These are phyloP conservation scores for Trachemys scripta DNA, from an alignment of 2,113 vertebrate genomes.

Conservation along the genomic window DNA sequence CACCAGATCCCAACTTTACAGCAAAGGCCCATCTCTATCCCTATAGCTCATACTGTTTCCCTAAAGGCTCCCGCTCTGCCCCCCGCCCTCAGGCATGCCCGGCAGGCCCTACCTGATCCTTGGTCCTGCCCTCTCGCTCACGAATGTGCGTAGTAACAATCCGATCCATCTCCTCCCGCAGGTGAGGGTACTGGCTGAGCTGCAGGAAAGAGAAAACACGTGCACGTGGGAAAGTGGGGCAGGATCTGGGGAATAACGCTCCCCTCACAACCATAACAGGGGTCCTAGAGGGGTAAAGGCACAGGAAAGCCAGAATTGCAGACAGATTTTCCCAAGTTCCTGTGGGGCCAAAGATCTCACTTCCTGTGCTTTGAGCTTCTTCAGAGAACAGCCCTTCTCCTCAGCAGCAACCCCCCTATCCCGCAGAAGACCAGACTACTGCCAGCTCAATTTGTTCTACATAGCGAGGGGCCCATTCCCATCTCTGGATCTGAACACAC, in stretches of 20 bases:
- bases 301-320: constrained; percentile 62
- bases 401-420: background rate
- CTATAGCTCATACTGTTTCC: no score
- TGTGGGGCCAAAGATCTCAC: background rate
- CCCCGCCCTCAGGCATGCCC: background rate
- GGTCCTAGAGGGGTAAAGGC: constrained; percentile 32
- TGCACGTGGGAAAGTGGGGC: constrained; percentile 76
- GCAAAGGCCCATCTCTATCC: background rate
- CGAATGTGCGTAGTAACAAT: constrained; percentile 98
- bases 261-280: constrained; percentile 16
- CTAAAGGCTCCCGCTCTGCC: background rate
- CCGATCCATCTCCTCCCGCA: constrained; percentile 98
- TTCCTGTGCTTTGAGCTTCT: background rate
- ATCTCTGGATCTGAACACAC: background rate
- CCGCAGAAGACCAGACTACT: background rate
- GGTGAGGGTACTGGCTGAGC: constrained; percentile 96
- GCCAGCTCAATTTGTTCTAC: background rate
- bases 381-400: background rate
- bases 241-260: constrained; percentile 30
- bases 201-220: constrained; percentile 79
- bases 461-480: background rate
- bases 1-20: background rate
- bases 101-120: constrained; percentile 87
- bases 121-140: constrained; percentile 94
- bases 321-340: constrained; percentile 67